These are phyloP conservation scores for Schizopygopsis pylzovi DNA, from an alignment of 2,797 vertebrate genomes.

Conservation along the genomic window DNA sequence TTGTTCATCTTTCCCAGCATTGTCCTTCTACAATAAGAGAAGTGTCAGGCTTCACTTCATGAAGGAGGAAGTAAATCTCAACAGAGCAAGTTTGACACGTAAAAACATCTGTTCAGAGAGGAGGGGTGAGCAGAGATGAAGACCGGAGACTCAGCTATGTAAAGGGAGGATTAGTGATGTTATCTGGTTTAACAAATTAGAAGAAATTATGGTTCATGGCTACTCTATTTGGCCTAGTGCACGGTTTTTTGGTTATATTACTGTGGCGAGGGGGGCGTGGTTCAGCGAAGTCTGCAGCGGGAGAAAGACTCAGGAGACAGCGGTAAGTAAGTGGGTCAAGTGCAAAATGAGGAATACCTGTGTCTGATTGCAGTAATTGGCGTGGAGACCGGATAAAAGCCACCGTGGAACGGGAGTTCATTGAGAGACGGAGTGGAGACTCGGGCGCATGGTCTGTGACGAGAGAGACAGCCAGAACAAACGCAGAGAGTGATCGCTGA, in stretches of 20 bases:
- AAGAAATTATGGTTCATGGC: background rate
- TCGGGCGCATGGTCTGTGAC: too few relatives aligned
- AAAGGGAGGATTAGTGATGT: background rate
- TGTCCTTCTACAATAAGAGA: constrained; percentile 10
- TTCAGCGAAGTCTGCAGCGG: too few relatives aligned
- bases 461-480: too few relatives aligned
- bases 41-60: constrained; percentile 37
- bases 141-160: background rate
- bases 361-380: too few relatives aligned
- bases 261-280: too few relatives aligned
- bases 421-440: too few relatives aligned
- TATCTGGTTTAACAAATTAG: background rate
- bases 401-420: too few relatives aligned
- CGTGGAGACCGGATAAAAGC: too few relatives aligned
- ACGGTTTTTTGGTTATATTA: background rate
- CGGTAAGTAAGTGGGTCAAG: too few relatives aligned
- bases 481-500: too few relatives aligned
- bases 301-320: too few relatives aligned
- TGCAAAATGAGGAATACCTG: too few relatives aligned
- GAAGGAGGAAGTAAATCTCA: background rate
- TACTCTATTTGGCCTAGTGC: background rate
- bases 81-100: background rate
- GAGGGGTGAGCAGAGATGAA: background rate
- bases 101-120: constrained; percentile 47
- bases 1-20: background rate